These are phyloP conservation scores for Heliconius congener DNA, from an alignment of 1,140 invertebrate species.

Conservation along the genomic window DNA sequence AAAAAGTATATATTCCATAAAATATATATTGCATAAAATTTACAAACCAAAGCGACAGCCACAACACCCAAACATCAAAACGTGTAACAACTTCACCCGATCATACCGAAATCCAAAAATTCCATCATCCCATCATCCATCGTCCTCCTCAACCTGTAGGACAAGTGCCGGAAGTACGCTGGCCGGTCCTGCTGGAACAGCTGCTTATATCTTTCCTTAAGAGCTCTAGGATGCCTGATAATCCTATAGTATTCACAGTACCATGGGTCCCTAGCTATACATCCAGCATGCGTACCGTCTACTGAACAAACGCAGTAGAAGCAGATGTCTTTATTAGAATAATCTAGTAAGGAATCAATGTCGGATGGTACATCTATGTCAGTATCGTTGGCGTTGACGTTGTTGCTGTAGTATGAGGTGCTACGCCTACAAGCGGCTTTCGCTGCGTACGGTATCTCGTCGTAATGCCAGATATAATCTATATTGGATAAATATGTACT, in stretches of 20 bases:
- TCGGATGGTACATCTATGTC: conserved; percentile 50
- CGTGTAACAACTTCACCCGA: conserved; percentile 4
- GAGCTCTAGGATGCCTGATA: conserved; percentile 40
- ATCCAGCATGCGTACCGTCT: conserved; percentile 41
- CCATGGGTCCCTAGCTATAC: conserved; percentile 54
- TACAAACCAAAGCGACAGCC: background rate
- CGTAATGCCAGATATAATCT: conserved; percentile 74
- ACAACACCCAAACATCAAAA: background rate
- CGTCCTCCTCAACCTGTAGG: conserved; percentile 61
- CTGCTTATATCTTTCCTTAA: conserved; percentile 49
- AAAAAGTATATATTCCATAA: background rate
- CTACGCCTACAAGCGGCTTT: conserved; percentile 57
- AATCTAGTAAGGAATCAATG: conserved; percentile 55
- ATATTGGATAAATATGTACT: background rate
- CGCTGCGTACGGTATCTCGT: conserved; percentile 67
- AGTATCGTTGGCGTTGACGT: conserved; percentile 54
- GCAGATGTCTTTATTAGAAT: conserved; percentile 49
- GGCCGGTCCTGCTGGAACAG: conserved; percentile 62
- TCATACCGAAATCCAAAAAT: conserved; percentile 62
- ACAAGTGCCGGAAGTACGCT: conserved; percentile 60
- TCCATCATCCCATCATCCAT: conserved; percentile 64
- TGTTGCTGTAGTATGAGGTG: conserved; percentile 65
- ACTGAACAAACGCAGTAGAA: conserved; percentile 64
- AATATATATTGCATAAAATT: background rate
- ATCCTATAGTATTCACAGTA: conserved; percentile 62